Evolutionary conservation across 2,113 vertebrate species (phyloP).

Genomic region (Myrmecobius fasciatus): DNA sequence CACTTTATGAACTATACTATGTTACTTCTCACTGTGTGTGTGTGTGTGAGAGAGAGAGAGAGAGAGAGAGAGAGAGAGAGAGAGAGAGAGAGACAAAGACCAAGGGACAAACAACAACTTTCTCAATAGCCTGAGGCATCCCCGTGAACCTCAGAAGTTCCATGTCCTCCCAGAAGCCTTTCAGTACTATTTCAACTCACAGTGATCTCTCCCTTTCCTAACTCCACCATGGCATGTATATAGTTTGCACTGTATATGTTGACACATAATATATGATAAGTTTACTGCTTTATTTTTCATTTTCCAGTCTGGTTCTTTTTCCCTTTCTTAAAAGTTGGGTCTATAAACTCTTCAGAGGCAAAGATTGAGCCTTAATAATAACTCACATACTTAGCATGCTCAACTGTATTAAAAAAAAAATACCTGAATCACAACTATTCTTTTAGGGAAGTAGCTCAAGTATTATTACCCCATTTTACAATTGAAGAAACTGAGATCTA

Average conservation of each 20-base stretch:
- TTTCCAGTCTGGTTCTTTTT: not conserved
- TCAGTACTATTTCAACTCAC: not conserved
- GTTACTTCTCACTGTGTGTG: not conserved
- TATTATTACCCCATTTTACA: not conserved
- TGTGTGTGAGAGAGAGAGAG: conserved; percentile 51
- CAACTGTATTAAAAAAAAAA: not conserved
- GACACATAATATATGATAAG: not conserved
- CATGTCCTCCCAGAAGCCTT: not conserved
- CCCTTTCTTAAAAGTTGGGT: not conserved
- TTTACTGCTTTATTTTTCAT: not conserved
- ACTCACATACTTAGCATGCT: not conserved
- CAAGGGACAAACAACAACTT: not conserved
- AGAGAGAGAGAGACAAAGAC: fast-evolving
- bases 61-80: not conserved
- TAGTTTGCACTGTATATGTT: not conserved
- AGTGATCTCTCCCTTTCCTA: not conserved
- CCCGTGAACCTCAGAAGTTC: not conserved
- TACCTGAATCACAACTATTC: not conserved
- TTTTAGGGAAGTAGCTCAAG: not conserved
- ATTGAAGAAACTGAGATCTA: not conserved
- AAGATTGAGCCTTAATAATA: not conserved
- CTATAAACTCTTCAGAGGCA: not conserved
- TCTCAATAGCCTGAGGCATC: not conserved
- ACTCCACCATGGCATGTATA: not conserved
- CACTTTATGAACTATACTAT: not conserved